Percentiles rank a stretch among this genome's conserved stretches.
These are phyloP conservation scores for Lateolabrax maculatus DNA, from an alignment of 2,797 vertebrate species.

Conservation along the genomic window DNA sequence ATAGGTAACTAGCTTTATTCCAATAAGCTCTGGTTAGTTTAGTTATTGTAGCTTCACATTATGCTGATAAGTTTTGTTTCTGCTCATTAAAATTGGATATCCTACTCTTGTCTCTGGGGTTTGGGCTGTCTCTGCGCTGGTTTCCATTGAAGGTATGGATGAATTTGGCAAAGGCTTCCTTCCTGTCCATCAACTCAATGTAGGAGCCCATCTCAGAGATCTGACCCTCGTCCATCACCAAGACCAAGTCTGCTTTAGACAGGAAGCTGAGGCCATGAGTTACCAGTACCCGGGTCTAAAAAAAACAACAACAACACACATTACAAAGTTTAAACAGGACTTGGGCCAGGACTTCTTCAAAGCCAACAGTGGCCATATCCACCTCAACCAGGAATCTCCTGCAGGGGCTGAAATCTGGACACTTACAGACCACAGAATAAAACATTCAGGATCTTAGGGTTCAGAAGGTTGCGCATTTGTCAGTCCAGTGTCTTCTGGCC, in stretches of 20 bases:
- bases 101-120: constrained; percentile 72
- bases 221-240: constrained; percentile 92
- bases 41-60: background rate
- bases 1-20: background rate
- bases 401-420: no score
- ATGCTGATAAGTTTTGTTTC: background rate
- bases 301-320: background rate
- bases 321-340: background rate
- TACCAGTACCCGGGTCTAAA: constrained; percentile 89
- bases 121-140: constrained; percentile 56
- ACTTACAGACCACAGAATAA: no score
- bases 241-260: constrained; percentile 89
- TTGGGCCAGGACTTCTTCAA: background rate
- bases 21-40: background rate
- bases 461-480: no score
- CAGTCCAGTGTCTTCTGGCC: no score
- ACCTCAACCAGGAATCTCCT: background rate
- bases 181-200: constrained; percentile 87
- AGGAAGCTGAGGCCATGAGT: constrained; percentile 91
- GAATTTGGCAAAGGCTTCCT: constrained; percentile 90
- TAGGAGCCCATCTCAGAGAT: constrained; percentile 94
- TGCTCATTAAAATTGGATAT: background rate
- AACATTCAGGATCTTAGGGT: no score
- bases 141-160: constrained; percentile 81
- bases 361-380: background rate